phyloP scores from a whole-genome alignment of 2,888 invertebrate genomes.

The Hyles lineata region DNA sequence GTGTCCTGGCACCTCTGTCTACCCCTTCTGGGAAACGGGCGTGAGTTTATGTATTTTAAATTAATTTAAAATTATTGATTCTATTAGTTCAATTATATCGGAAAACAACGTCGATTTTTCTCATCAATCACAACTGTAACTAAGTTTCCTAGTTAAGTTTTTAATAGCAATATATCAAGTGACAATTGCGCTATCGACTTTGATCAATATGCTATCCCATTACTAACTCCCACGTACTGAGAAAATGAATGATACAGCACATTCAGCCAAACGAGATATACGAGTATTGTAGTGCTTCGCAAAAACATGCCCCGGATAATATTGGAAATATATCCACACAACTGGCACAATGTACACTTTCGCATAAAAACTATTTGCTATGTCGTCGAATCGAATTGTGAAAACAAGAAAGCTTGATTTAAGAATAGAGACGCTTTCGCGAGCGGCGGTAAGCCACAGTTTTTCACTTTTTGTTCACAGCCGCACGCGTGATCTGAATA shows the following conservation, averaged over 20 bases:
- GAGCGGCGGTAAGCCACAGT: constrained; percentile 32
- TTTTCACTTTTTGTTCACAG: constrained; percentile 42
- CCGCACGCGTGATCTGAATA: constrained; percentile 49
- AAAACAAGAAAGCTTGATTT: constrained; percentile 26
- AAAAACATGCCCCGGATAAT: constrained; percentile 15
- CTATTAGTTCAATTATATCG: too few species aligned
- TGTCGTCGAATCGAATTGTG: constrained; percentile 20
- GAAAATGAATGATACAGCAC: constrained; percentile 21
- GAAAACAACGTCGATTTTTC: not conserved
- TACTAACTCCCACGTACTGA: constrained; percentile 10
- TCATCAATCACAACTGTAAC: not conserved
- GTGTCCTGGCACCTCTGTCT: too few species aligned
- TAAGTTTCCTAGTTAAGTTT: not conserved
- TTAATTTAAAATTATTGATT: too few species aligned
- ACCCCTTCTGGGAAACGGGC: too few species aligned
- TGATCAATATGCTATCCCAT: constrained; percentile 3
- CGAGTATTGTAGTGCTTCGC: not conserved
- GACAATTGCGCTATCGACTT: not conserved
- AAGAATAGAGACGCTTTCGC: constrained; percentile 40
- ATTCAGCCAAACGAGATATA: not conserved
- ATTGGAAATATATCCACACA: constrained; percentile 12
- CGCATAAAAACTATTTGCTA: constrained; percentile 12
- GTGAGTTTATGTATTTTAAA: too few species aligned
- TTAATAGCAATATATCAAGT: not conserved
- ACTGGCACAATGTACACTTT: not conserved